phyloP scores from a whole-genome alignment of 1,140 invertebrate genomes.

The Sweltsa coloradensis region DNA sequence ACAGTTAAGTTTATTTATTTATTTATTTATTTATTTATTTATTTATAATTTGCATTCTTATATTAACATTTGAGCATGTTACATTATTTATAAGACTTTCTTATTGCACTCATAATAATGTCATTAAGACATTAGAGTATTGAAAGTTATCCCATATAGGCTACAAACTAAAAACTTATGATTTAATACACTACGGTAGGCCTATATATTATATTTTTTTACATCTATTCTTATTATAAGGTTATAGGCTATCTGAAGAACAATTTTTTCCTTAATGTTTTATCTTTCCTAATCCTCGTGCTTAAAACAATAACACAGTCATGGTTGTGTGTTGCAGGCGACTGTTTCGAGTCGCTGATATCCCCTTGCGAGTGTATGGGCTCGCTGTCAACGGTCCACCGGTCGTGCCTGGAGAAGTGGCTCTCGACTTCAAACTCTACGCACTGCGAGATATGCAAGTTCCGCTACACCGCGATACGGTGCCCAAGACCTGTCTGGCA shows the following conservation, averaged over 20 bases:
- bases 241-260: neutral
- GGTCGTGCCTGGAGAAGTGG: constrained; percentile 44
- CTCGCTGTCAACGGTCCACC: constrained; percentile 38
- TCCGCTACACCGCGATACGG: constrained; percentile 30
- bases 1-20: too few species aligned
- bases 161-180: too few species aligned
- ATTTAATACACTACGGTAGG: neutral
- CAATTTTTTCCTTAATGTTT: neutral
- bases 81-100: too few species aligned
- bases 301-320: neutral
- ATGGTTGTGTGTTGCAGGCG: constrained; percentile 24
- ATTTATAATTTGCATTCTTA: too few species aligned
- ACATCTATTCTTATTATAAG: neutral
- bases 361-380: constrained; percentile 45
- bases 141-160: too few species aligned
- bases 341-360: constrained; percentile 33
- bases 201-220: neutral
- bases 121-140: too few species aligned
- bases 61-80: too few species aligned
- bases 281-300: neutral
- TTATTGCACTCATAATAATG: too few species aligned
- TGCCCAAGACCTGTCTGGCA: constrained; percentile 22
- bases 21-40: too few species aligned
- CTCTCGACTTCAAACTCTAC: constrained; percentile 38
- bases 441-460: constrained; percentile 45